Base-by-base conservation (phyloP, 92 coral and sea anemone genomes). In the Paramuricea clavata region DNA sequence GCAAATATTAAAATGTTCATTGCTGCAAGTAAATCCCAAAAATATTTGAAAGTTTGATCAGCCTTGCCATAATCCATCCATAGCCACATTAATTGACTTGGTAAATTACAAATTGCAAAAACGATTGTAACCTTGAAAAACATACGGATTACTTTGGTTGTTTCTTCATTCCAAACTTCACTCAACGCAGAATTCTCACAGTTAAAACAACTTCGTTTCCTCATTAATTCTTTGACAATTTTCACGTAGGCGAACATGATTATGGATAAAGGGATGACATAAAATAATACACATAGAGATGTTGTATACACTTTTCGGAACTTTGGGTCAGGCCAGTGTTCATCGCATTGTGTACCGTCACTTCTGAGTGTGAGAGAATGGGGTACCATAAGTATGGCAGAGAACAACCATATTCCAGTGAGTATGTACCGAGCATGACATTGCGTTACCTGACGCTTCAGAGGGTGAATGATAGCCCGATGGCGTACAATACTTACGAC, bases 401-500 rank as follows among this genome's bases (percentile, higher is more conserved):
- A 92, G 15, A 91, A 83, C 9, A 94, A 52, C 98, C 98, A 94
- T 16, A 94, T 92, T 76, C 83, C 90, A 16, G 87, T 8, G 35
- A 92, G 83, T 16, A 90, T 93, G 49, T 87, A 76, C 52, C 93
- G 91, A 17, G 94, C 98, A 27, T 85, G 83, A 16, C 47, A 64
- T 12, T 41, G 69, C n/a, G 94, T 78, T 23, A 94, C 87, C 72
- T 94, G 98, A n/a, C 59, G 85, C 8, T 90, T 87, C 36, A 94
- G 68, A 0, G 98, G 98, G 56, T 92, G 98, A 21, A 87, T 89
- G 64, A 94, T 94, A 3, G 98, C 98, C 92, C 98, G 89, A 81
- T 92, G 92, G 47, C 98, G 90, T n/a, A 95, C 93, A 65, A 97
- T 35, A 70, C 99, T 94, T 25, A 97, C 99, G 13, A 95, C 97